These are phyloP conservation scores for Melanchra persicariae DNA, from an alignment of 2,888 invertebrate genomes.

Conservation along the genomic window DNA sequence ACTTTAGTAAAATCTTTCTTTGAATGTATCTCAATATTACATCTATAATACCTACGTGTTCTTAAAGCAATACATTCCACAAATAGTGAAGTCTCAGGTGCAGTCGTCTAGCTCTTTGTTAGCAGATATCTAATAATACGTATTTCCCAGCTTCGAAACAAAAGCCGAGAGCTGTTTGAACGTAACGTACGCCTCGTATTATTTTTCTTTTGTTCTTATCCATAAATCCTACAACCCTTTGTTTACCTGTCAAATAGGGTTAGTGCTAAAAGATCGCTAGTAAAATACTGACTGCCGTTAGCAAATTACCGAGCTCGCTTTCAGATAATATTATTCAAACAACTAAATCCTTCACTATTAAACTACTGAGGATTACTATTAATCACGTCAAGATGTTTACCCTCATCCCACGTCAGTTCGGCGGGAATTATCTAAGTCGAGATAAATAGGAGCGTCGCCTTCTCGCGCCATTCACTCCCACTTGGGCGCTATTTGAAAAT, in stretches of 20 bases:
- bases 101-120: constrained; percentile 66
- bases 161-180: constrained; percentile 59
- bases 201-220: constrained; percentile 56
- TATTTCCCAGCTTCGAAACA: constrained; percentile 63
- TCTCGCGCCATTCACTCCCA: constrained; percentile 75
- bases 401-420: constrained; percentile 87
- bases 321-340: constrained; percentile 84
- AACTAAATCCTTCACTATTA: constrained; percentile 86
- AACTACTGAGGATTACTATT: constrained; percentile 88
- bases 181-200: constrained; percentile 35
- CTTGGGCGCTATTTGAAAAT: constrained; percentile 77
- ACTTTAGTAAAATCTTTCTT: background rate
- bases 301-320: constrained; percentile 75
- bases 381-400: constrained; percentile 89
- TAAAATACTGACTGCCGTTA: constrained; percentile 61
- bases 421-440: constrained; percentile 86
- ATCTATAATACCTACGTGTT: constrained; percentile 11
- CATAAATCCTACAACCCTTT: constrained; percentile 38
- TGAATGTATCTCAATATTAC: background rate
- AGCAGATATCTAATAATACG: constrained; percentile 72
- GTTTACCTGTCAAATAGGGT: constrained; percentile 47
- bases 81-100: constrained; percentile 69
- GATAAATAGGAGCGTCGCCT: constrained; percentile 84
- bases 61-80: constrained; percentile 42
- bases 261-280: constrained; percentile 34